Evolutionary conservation across 1,140 invertebrate species (phyloP), one percentile per base, ranked within the genome.

Genomic region (Chrysomallon squamiferum): DNA sequence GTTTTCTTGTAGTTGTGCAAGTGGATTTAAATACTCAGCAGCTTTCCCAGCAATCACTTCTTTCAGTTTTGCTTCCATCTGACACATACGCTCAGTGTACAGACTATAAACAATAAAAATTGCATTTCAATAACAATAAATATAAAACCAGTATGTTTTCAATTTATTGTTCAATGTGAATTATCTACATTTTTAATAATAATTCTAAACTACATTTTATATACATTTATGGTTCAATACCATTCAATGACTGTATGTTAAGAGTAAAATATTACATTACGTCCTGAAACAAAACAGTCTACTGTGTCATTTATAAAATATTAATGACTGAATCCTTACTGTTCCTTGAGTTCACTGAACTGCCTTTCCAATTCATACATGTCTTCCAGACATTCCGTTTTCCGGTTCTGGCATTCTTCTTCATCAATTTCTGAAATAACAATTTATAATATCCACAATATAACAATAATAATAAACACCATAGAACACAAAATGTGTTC

Each of bases 281-380:
- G n/a, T n/a, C n/a, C n/a, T n/a, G n/a, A n/a, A n/a, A n/a, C n/a
- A n/a, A n/a, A n/a, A n/a, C n/a, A n/a, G n/a, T n/a, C n/a, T n/a
- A n/a, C n/a, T n/a, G n/a, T n/a, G n/a, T n/a, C n/a, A n/a, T n/a
- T n/a, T n/a, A n/a, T n/a, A n/a, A n/a, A n/a, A n/a, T n/a, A n/a
- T n/a, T n/a, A n/a, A n/a, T n/a, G n/a, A 7, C 15, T 38, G 25
- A 58, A 38, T 18, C 82, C 88, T 86, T 86, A 92, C 90, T 96
- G 93, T 82, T 97, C 95, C 73, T 93, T 90, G 0, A 97, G 87
- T 20, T 93, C 87, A 35, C 89, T 88, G 85, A 97, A 98, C 79
- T 97, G 94, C 66, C 90, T 89, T 87, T 97, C 95, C 57, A 98
- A 82, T 83, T 96, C 93, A 7, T 90, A 89, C 79, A 97, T 87